phyloP scores from a whole-genome alignment of 64 coral and sea anemone genomes.

The Catalaphyllia jardinei region DNA sequence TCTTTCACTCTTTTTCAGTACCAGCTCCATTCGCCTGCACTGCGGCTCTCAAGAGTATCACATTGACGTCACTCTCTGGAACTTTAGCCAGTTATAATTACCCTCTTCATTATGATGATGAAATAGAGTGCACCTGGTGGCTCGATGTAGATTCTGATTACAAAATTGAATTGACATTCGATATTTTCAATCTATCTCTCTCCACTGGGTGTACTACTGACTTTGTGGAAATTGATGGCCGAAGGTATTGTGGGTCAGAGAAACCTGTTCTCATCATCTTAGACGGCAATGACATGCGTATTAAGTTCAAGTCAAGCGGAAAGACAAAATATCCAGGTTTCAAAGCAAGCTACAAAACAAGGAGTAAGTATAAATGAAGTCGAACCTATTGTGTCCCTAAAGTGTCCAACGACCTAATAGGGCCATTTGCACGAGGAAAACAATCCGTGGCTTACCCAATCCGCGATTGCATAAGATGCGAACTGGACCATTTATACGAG shows the following conservation, averaged over 20 bases:
- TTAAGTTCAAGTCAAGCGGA: constrained; percentile 17
- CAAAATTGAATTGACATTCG: constrained; percentile 32
- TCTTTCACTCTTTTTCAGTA: neutral
- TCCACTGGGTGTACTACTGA: constrained; percentile 1
- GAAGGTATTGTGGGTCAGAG: constrained; percentile 16
- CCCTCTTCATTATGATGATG: constrained; percentile 5
- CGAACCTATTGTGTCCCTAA: neutral
- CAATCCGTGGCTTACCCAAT: too few relatives aligned
- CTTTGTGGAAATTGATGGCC: neutral
- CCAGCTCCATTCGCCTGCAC: constrained; percentile 10
- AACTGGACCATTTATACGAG: too few relatives aligned
- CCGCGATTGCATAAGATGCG: too few relatives aligned
- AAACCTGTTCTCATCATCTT: constrained; percentile 7
- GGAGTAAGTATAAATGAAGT: constrained; percentile 4
- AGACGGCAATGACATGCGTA: neutral
- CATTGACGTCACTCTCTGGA: neutral
- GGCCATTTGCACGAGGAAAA: too few relatives aligned
- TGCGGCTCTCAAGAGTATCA: neutral
- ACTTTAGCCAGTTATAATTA: constrained; percentile 21
- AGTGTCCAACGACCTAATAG: neutral
- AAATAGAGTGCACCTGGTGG: constrained; percentile 2
- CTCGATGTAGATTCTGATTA: neutral
- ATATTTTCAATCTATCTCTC: constrained; percentile 3
- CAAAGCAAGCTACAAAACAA: constrained; percentile 14
- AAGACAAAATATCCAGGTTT: constrained; percentile 21